phyloP scores from a whole-genome alignment of 2,888 invertebrate species.

The Lagria hirta region DNA sequence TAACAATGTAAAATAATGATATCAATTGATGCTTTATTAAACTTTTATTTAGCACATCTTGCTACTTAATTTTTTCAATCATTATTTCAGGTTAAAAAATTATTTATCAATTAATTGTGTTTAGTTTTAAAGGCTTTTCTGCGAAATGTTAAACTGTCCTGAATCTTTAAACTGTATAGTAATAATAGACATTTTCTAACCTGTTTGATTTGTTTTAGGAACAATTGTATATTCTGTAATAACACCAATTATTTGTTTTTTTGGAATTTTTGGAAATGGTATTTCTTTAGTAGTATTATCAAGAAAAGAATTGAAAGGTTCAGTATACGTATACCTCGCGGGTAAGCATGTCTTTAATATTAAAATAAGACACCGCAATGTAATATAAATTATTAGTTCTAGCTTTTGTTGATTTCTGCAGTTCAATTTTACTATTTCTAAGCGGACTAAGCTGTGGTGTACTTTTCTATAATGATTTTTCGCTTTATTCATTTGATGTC shows the following conservation, averaged over 20 bases:
- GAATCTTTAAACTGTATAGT: too few species aligned
- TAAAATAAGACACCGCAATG: constrained; percentile 5
- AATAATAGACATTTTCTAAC: too few species aligned
- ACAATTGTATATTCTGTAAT: constrained; percentile 46
- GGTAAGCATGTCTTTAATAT: too few species aligned
- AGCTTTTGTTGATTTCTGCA: constrained; percentile 44
- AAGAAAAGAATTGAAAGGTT: constrained; percentile 43
- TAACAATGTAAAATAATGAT: too few species aligned
- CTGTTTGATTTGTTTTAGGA: too few species aligned
- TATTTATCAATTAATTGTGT: too few species aligned
- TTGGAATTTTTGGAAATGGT: constrained; percentile 47
- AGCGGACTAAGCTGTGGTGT: constrained; percentile 44
- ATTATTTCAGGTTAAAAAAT: too few species aligned
- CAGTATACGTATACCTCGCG: constrained; percentile 49
- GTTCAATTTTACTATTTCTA: constrained; percentile 43
- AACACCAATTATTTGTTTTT: constrained; percentile 46
- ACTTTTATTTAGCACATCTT: too few species aligned
- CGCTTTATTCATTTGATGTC: constrained; percentile 45
- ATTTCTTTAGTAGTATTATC: constrained; percentile 44
- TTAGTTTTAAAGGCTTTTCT: too few species aligned
- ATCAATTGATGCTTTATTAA: too few species aligned
- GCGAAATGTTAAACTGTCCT: too few species aligned
- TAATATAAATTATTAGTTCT: constrained; percentile 39
- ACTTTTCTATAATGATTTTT: constrained; percentile 38
- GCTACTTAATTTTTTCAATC: too few species aligned